Evolutionary conservation across 2,113 vertebrate species (phyloP), one percentile per base, ranked within the genome.

Genomic region (Redunca redunca): DNA sequence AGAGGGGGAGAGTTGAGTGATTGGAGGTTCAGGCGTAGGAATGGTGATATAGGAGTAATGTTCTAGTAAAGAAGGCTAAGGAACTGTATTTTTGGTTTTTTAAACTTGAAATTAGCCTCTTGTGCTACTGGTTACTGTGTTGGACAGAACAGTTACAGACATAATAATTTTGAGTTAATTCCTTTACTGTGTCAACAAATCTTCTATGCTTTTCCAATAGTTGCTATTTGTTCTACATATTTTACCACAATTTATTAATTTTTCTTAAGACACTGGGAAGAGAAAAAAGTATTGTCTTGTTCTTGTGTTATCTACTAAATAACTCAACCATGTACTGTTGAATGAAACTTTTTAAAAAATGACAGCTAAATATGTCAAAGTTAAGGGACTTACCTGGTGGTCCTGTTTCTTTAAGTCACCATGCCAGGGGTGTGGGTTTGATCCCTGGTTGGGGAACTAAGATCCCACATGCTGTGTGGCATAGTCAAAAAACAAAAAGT

Each of bases 221-320:
- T 97, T 83, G 14, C 10, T 95, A 6, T 94, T 77, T 95, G 26
- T 60, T 88, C 23, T 74, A 91, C 17, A 62, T 83, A 52, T 81
- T 90, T 96, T 91, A 83, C 82, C 21, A 89, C 40, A 95, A 17
- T 62, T 94, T 55, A 81, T 92, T 93, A 95, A 7, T 36, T 89
- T 95, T 90, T 96, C 30, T 78, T 94, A 48, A 96, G 93, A 87
- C 62, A 84, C 17, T 89, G 90, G 36, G 19, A 60, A 40, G 5
- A 12, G 5, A 57, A 71, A 60, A 88, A 48, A 21, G 2, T 53
- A 91, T 48, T 95, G 15, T 78, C 43, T 55, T 92, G 0, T 89
- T 92, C 43, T 80, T 25, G 1, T 88, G 16, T 94, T 90, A 91
- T 13, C 28, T 94, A 16, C 46, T 94, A 60, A 98, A 74, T 83